Base-by-base conservation (phyloP, 2,113 vertebrate species). In the Cephalopholis sonnerati region DNA sequence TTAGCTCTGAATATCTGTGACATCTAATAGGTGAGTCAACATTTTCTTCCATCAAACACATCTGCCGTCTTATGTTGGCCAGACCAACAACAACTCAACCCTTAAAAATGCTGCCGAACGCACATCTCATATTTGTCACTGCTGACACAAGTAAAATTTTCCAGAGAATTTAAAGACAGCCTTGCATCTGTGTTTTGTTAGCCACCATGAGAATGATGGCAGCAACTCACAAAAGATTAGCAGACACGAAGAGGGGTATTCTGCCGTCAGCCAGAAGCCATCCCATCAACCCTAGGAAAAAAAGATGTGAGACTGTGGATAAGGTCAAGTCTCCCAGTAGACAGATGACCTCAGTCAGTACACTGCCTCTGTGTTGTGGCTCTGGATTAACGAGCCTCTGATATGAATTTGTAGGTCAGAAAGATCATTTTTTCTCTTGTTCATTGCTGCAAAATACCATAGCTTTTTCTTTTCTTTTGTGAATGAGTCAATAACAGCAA, bases 121-220 rank as follows among this genome's bases (percentile, higher is more conserved):
- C 59, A 59, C 41, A 2, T 65, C 17, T 20, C 2, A 15, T 27
- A 67, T 66, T 55, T 25, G 27, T 69, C 70, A 20, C 57, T 9
- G 27, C 18, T 7, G 41, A 80, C 20, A 2, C 24, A 50, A 20
- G 27, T 3, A 27, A 58, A 27, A 36, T 72, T 57, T 17, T 50
- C 20, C 2, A 3, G 29, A 68, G 73, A 44, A 48, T 78, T 72
- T 20, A 48, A 59, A 73, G 69, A 72, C 41, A 57, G 24, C 4
- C 59, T 4, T 27, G 24, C 77, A 86, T 84, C 79, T 90, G 89
- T 27, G 86, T 88, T 79, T 25, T 48, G 76, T 90, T 76, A n/a
- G 64, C 25, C 1, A 79, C 64, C 46, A 29, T 51, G 85, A 88
- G 79, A 91, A 88, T 39, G 39, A 82, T 80, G 7, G 8, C 22